phyloP scores from a whole-genome alignment of 2,113 vertebrate genomes.

The Ptychochromis oligacanthus region DNA sequence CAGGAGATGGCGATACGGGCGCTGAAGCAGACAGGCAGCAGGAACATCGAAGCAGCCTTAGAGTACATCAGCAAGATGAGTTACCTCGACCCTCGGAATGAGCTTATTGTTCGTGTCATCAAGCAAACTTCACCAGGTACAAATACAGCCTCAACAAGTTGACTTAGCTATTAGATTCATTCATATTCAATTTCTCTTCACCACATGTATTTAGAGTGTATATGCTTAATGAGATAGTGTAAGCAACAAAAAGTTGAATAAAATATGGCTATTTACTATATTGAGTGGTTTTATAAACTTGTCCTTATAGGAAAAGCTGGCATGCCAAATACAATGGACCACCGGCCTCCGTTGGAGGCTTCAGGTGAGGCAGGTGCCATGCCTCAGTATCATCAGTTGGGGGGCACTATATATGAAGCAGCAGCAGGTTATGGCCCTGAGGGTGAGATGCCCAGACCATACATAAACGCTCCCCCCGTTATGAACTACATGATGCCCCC shows the following conservation, averaged over 20 bases:
- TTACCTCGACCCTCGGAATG: constrained; percentile 94
- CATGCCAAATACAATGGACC: constrained; percentile 84
- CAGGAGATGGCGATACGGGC: constrained; percentile 98
- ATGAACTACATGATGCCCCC: constrained; percentile 92
- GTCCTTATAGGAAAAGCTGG: constrained; percentile 85
- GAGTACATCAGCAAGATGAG: constrained; percentile 99
- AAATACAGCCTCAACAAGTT: neutral
- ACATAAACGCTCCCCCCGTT: constrained; percentile 80
- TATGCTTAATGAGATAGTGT: neutral
- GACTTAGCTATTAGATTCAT: neutral
- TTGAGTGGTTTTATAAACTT: neutral
- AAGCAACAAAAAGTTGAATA: neutral
- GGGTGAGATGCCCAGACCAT: constrained; percentile 85
- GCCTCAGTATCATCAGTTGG: constrained; percentile 88
- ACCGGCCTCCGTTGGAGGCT: constrained; percentile 87
- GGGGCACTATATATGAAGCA: constrained; percentile 86
- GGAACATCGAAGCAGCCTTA: constrained; percentile 94
- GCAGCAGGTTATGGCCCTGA: constrained; percentile 83
- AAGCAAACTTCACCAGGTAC: constrained; percentile 97
- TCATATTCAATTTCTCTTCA: neutral
- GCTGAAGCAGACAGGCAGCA: constrained; percentile 95
- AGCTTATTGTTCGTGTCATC: constrained; percentile 96
- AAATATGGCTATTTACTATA: neutral
- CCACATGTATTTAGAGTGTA: no score
- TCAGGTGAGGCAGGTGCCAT: constrained; percentile 82